Conservation (phyloP, 2,113 vertebrate genomes). For the Nycticebus coucang region DNA sequence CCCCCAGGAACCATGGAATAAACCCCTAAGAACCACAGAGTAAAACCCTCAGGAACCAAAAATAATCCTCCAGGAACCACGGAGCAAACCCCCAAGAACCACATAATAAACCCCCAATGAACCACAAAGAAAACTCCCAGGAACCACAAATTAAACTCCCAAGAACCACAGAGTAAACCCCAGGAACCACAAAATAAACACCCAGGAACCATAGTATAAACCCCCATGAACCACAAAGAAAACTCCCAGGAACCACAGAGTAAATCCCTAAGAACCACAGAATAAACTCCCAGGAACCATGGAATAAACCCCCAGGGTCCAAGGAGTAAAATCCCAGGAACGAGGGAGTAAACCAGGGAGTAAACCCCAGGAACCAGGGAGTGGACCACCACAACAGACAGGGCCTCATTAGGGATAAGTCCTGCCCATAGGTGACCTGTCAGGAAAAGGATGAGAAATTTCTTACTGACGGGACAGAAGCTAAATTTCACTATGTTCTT, state of each 20-base stretch:
- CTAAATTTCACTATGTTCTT: neutral
- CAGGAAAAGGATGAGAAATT: neutral
- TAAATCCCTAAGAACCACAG: neutral
- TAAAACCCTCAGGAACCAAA: no score
- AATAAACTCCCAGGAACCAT: no score
- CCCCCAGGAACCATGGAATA: neutral
- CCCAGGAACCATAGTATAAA: neutral
- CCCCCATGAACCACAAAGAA: no score
- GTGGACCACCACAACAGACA: neutral
- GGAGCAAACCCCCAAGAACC: neutral
- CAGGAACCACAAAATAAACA: no score
- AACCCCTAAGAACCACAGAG: neutral
- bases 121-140: no score
- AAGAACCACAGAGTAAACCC: no score
- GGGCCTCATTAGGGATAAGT: neutral
- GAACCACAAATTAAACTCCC: no score
- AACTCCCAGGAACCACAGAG: neutral
- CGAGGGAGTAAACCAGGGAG: rapidly evolving
- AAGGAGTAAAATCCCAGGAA: rapidly evolving
- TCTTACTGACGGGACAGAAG: no score
- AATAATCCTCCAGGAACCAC: no score
- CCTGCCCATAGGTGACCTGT: neutral
- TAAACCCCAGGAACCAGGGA: neutral
- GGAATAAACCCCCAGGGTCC: neutral
- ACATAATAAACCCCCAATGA: no score